Evolutionary conservation across 2,797 vertebrate species (phyloP), one percentile per base, ranked within the genome.

Genomic region (Picus viridis): DNA sequence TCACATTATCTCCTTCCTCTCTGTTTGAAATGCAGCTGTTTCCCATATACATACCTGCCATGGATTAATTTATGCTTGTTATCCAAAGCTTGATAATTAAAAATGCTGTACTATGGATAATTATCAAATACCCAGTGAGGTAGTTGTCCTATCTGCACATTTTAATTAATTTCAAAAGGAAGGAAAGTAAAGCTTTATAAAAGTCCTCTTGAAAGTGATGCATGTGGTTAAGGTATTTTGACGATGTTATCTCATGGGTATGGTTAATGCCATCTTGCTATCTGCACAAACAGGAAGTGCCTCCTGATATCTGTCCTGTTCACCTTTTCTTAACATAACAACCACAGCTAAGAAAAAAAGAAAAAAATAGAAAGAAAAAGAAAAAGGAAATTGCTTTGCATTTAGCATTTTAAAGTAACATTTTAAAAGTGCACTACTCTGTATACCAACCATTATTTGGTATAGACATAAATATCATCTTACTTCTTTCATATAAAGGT

Each of bases 231-330:
- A 95, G 93, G 95, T 94, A 95, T 86, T 97, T 86, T 95, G 96
- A 96, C 92, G 95, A 36, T 3, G 47, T 88, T 78, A 89, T 95
- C 86, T 72, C 65, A 64, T 39, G 4, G 49, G 22, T 16, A 85
- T 78, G 72, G 91, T 93, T 96, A 95, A 92, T 78, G 59, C 27
- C 83, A 96, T 34, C 45, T 61, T 30, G 27, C 43, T 87, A 94
- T 61, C 96, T 96, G 95, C 94, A 94, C 93, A 97, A 97, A 98
- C 97, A 97, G 97, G 97, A 98, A 97, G 88, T 74, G 76, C 83
- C 95, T 97, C 94, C 93, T 97, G 90, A 30, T 94, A 94, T 95
- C 83, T 93, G 71, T 83, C 95, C 86, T 91, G 81, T 86, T 95
- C 93, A 95, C 96, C 96, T 97, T 96, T 96, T 95, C 91, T 96